Evolutionary conservation across 2,888 invertebrate genomes (phyloP).

Genomic region (Pseudococcus viburni): DNA sequence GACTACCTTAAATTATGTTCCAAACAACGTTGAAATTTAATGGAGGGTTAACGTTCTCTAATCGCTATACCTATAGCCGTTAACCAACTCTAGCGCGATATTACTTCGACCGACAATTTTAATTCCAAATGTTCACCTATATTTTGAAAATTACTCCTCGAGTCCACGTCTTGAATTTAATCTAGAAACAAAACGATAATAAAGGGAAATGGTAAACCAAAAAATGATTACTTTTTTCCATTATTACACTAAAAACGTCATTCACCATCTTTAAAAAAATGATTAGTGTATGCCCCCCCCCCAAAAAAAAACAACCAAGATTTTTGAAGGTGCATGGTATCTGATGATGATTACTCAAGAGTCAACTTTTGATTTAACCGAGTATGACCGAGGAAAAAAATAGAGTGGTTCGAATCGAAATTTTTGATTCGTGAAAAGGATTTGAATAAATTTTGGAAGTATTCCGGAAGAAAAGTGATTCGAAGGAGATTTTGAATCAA

Average conservation of each 20-base stretch:
- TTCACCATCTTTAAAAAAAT: too few species aligned
- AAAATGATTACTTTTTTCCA: not conserved
- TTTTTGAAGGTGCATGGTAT: too few species aligned
- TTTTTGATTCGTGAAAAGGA: too few species aligned
- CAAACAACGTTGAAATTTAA: constrained; percentile 16
- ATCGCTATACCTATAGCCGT: not conserved
- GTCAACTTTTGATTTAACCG: too few species aligned
- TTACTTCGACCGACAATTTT: not conserved
- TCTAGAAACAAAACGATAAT: not conserved
- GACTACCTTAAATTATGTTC: constrained; percentile 18
- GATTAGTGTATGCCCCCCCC: too few species aligned
- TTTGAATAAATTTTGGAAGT: too few species aligned
- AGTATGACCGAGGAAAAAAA: too few species aligned
- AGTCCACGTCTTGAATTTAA: not conserved
- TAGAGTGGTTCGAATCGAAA: too few species aligned
- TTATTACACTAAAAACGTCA: not conserved
- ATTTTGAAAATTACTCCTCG: not conserved
- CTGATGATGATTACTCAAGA: too few species aligned
- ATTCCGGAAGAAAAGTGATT: too few species aligned
- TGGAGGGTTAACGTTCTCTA: constrained; percentile 31
- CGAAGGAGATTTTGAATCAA: too few species aligned
- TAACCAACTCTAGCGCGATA: not conserved
- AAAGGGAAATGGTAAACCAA: not conserved
- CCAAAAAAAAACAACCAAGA: too few species aligned
- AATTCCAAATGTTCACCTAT: not conserved